phyloP scores from a whole-genome alignment of 2,888 invertebrate species.

The Conchocele bisecta region DNA sequence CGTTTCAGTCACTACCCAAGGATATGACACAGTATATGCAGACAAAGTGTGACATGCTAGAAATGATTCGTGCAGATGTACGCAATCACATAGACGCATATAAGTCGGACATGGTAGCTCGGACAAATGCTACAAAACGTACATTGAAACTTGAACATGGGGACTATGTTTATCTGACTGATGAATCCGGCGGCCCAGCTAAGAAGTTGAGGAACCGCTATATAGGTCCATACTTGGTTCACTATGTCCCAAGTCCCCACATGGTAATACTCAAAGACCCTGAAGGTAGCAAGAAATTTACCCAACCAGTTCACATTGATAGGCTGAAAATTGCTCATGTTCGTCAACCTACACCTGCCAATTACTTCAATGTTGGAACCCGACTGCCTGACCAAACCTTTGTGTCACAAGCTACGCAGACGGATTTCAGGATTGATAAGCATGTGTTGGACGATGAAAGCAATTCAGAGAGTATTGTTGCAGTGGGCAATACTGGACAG shows the following conservation, averaged over 20 bases:
- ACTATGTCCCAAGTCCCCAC: conserved; percentile 26
- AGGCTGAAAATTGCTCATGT: conserved; percentile 24
- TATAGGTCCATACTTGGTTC: conserved; percentile 30
- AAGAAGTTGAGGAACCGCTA: conserved; percentile 20
- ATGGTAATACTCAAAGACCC: conserved; percentile 22
- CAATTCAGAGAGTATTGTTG: no score
- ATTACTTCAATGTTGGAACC: conserved; percentile 18
- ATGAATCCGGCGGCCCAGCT: conserved; percentile 9
- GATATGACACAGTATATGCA: no score
- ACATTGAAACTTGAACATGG: conserved; percentile 9
- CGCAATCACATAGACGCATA: conserved; percentile 4
- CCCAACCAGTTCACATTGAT: conserved; percentile 28
- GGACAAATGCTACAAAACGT: conserved; percentile 11
- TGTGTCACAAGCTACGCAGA: conserved; percentile 17
- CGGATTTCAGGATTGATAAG: no score
- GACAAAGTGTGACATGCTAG: no score
- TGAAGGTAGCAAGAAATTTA: conserved; percentile 4
- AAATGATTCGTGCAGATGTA: no score
- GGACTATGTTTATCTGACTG: conserved; percentile 37
- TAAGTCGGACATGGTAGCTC: conserved; percentile 20
- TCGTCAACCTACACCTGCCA: conserved; percentile 17
- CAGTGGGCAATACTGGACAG: no score
- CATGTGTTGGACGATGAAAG: no score
- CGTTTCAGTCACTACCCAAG: no score
- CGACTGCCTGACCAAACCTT: background rate